Evolutionary conservation across 1,140 invertebrate species (phyloP), one percentile per base, ranked within the genome.

Genomic region (Oryzaephilus surinamensis): DNA sequence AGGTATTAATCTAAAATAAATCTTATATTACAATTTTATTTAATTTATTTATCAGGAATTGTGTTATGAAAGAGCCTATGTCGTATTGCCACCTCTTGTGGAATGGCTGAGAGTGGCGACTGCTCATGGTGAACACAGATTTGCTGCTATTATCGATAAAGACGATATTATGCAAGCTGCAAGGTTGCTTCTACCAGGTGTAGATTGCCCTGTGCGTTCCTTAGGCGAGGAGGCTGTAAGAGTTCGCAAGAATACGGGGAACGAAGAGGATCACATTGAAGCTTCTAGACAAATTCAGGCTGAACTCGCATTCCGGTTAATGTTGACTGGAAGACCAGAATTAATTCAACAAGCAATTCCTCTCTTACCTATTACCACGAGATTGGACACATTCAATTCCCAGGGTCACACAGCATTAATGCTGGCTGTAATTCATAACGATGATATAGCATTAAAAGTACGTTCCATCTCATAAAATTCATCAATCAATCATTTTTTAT

Each of bases 121-220:
- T 0, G 83, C 86, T 0, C 86, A 91, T 58, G 77, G 84, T 0
- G 80, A 86, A 34, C 77, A 90, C 52, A 70, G 89, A n/a, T 79
- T 80, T 33, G 78, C 83, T 0, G 65, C 73, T 5, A 47, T 81
- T 23, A 72, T 90, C 10, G 88, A 92, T 60, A 81, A 81, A 38
- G 85, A 92, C 57, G 88, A 93, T 56, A 78, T 92, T 6, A 76
- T 83, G 71, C 86, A 93, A 63, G 85, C 88, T 0, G 87, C 87
- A 0, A 62, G 89, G 20, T 58, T 93, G 11, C 66, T 93, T 7
- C 64, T 93, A 18, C 88, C 89, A 1, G 85, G 87, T 16, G 84
- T 90, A 0, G 88, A 92, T 59, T 92, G 86, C 62, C 86, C 88
- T 7, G 75, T 86, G 1, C 62, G 87, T 40, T 72, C 79, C 6